Base-by-base conservation (phyloP, 2,888 invertebrate species). In the Zaprionus lineosus region DNA sequence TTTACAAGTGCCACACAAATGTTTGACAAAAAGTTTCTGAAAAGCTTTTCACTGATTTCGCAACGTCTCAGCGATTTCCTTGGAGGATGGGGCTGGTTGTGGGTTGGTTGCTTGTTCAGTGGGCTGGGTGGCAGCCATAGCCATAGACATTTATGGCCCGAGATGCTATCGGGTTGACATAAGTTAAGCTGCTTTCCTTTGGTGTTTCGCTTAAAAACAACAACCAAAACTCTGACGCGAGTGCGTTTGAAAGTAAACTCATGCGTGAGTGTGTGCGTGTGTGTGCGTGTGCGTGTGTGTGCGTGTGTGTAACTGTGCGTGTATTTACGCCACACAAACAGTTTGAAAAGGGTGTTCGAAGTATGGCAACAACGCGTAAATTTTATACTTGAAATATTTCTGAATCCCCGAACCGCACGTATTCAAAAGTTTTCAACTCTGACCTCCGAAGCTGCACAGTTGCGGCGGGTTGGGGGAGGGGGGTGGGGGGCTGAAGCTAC, bases 21-120 rank as follows among this genome's bases (percentile, higher is more conserved):
- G 84, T 84, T 83, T 83, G 84, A 83, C 82, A 82, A 82, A 84
- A 83, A 84, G 68, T 78, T 83, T 78, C 41, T 65, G 75, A 83
- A 77, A 75, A 81, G 74, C 72, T 74, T 83, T 81, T 61, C 73
- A 82, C 79, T 79, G 82, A 82, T 78, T 78, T 78, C 66, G 78
- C 78, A 81, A 74, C 78, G 74, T 77, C 74, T 72, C 81, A 81
- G 74, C 77, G 81, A 77, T 77, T 77, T 71, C 77, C 66, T 59
- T 68, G 60, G 40, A 41, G 53, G 67, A 18, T 46, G 31, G 12
- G n/a, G n/a, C 18, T 6, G 37, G 7, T 14, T 0, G 31, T 11
- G 26, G 18, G 3, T 9, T 19, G 15, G 11, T 0, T 6, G 1
- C 18, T 9, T 5, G 33, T 11, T 16, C 7, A 2, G 3, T 8